Percentiles rank a stretch among this genome's conserved stretches.
Evolutionary conservation across 2,113 vertebrate genomes (phyloP).

Genomic region (Cinclus mexicanus): DNA sequence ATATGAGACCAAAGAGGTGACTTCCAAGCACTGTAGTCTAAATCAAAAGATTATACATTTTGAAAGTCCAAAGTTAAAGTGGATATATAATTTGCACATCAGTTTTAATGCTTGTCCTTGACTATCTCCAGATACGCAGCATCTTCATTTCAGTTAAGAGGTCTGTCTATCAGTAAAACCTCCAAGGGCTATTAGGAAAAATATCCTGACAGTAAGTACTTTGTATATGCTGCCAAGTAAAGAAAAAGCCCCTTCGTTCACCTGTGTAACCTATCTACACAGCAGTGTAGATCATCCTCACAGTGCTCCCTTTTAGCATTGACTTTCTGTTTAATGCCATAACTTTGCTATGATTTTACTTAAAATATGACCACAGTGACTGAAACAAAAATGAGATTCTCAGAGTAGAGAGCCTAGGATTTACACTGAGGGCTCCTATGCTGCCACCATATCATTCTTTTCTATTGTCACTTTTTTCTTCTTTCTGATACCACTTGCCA

Average conservation of each 20-base stretch:
- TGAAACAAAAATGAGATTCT: neutral
- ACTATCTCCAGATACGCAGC: neutral
- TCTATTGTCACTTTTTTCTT: neutral
- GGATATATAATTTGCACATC: neutral
- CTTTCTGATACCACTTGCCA: neutral
- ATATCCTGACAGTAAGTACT: neutral
- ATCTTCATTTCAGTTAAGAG: neutral
- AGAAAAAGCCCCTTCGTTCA: neutral
- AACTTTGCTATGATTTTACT: neutral
- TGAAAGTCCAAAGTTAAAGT: neutral
- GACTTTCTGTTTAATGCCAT: neutral
- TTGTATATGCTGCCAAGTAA: neutral
- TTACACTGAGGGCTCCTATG: neutral
- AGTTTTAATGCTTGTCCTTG: neutral
- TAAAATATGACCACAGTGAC: neutral
- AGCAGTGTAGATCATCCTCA: neutral
- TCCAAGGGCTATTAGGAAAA: neutral
- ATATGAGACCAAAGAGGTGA: neutral
- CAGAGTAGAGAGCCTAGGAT: neutral
- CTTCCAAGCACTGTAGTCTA: neutral
- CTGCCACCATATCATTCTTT: neutral
- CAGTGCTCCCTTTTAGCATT: neutral
- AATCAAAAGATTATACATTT: neutral
- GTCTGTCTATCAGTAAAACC: neutral
- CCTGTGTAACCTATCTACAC: neutral